Conservation (phyloP, 1,140 invertebrate genomes). For the Odontomachus brunneus region DNA sequence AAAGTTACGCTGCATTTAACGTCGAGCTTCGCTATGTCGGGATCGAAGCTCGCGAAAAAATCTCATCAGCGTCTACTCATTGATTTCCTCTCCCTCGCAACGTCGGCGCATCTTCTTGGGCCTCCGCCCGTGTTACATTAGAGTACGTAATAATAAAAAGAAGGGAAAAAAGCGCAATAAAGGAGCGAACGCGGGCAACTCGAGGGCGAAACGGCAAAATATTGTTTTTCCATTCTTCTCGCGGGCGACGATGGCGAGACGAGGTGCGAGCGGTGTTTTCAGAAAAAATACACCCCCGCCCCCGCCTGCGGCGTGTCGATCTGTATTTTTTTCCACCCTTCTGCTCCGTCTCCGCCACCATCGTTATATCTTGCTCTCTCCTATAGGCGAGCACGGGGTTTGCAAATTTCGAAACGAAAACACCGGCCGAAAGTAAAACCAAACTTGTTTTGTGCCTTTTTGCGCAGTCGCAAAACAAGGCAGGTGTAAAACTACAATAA, state of each 20-base stretch:
- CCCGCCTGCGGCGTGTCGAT: conserved; percentile 71
- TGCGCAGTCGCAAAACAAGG: conserved; percentile 26
- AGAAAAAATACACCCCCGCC: conserved; percentile 82
- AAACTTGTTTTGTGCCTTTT: conserved; percentile 39
- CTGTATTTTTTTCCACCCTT: conserved; percentile 78
- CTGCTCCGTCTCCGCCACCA: conserved; percentile 46
- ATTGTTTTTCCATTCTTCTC: conserved; percentile 85
- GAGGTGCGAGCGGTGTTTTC: conserved; percentile 80
- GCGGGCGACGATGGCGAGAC: conserved; percentile 74
- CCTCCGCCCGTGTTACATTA: conserved; percentile 26
- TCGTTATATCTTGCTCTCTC: conserved; percentile 50
- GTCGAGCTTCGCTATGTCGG: not conserved
- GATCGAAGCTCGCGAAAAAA: not conserved
- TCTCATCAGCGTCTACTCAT: not conserved
- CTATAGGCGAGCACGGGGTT: conserved; percentile 58
- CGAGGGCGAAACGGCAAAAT: conserved; percentile 81
- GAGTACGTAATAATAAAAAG: conserved; percentile 42
- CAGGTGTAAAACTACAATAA: conserved; percentile 62
- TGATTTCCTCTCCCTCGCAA: not conserved
- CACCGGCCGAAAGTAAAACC: conserved; percentile 64
- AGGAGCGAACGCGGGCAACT: conserved; percentile 74
- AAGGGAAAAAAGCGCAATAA: conserved; percentile 57
- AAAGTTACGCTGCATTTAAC: not conserved
- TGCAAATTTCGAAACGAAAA: conserved; percentile 81
- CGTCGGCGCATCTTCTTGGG: not conserved